phyloP scores from a whole-genome alignment of 2,888 invertebrate species.

The Cephalotes varians region DNA sequence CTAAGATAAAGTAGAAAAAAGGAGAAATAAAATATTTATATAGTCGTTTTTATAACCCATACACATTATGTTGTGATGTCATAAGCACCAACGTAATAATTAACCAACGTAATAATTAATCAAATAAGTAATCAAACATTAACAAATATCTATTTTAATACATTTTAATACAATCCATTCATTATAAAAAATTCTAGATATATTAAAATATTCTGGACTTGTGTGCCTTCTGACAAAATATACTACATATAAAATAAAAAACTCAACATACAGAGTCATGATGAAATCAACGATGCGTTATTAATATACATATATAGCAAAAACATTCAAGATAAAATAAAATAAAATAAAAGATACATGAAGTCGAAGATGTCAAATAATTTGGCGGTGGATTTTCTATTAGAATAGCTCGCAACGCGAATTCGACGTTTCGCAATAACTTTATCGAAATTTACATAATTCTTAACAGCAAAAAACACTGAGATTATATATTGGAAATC shows the following conservation, averaged over 20 bases:
- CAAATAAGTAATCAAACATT: neutral
- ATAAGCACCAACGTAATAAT: slow-evolving; percentile 1
- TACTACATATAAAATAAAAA: slow-evolving; percentile 8
- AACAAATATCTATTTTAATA: neutral
- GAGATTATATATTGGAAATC: slow-evolving; percentile 75
- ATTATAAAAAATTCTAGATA: slow-evolving; percentile 15
- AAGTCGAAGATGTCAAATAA: neutral
- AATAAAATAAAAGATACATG: slow-evolving; percentile 26
- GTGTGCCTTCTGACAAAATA: neutral
- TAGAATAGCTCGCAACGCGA: slow-evolving; percentile 50
- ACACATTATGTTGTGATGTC: neutral
- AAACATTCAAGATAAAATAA: slow-evolving; percentile 6
- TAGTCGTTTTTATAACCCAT: neutral
- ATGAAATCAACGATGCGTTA: neutral
- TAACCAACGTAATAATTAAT: slow-evolving; percentile 14
- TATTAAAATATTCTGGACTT: slow-evolving; percentile 17
- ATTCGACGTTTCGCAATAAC: slow-evolving; percentile 51
- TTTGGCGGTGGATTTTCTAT: slow-evolving; percentile 58
- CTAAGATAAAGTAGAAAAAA: slow-evolving; percentile 18
- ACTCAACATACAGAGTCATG: neutral
- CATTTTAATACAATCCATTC: neutral
- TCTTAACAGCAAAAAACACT: slow-evolving; percentile 74
- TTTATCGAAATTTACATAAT: slow-evolving; percentile 72
- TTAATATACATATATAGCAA: neutral
- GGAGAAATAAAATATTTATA: neutral